Conservation (phyloP, 2,888 invertebrate species). For the Pheosia gnoma region DNA sequence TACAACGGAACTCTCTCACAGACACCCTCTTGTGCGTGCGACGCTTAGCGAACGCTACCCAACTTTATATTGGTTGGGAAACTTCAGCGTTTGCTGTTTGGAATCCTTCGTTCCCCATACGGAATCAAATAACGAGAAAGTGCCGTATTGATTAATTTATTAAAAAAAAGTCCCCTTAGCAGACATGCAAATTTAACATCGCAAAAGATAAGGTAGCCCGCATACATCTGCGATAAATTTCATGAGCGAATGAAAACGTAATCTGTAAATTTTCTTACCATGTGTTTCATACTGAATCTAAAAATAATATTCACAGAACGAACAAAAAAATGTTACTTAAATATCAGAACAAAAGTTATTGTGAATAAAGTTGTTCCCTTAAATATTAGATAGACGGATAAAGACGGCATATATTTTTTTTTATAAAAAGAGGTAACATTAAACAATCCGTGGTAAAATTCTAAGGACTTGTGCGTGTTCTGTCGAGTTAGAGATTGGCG, state of each 20-base stretch:
- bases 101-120: constrained; percentile 47
- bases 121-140: constrained; percentile 45
- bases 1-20: constrained; percentile 80
- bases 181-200: not conserved
- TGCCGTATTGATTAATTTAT: constrained; percentile 28
- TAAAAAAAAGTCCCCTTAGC: not conserved
- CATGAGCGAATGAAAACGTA: constrained; percentile 39
- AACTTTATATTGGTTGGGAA: constrained; percentile 81
- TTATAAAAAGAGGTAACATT: constrained; percentile 68
- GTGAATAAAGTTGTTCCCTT: constrained; percentile 68
- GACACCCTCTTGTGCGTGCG: constrained; percentile 79
- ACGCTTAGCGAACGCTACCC: constrained; percentile 70
- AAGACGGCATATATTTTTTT: constrained; percentile 76
- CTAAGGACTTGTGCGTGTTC: constrained; percentile 64
- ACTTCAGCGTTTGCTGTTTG: constrained; percentile 66
- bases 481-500: constrained; percentile 62
- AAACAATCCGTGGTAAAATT: constrained; percentile 63
- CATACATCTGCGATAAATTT: constrained; percentile 18
- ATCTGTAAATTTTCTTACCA: constrained; percentile 45
- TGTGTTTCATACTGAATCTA: constrained; percentile 48
- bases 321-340: constrained; percentile 53
- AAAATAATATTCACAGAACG: constrained; percentile 55
- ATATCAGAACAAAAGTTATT: constrained; percentile 56
- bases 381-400: constrained; percentile 74
- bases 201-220: not conserved